Base-by-base conservation (phyloP, 2,113 vertebrate genomes). In the Lagenorhynchus albirostris region DNA sequence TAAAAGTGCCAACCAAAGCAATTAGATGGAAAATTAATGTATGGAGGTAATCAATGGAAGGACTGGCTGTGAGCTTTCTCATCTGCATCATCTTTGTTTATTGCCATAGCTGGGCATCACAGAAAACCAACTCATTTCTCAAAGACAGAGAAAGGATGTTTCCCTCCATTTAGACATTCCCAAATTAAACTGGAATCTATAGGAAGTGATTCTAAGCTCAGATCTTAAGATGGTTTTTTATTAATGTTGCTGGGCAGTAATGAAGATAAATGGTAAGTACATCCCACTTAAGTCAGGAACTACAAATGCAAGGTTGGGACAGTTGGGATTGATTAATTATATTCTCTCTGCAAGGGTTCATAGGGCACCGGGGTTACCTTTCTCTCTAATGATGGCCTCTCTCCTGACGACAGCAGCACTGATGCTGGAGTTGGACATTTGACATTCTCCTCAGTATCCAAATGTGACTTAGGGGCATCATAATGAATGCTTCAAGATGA, bases 161-260 rank as follows among this genome's bases (percentile, higher is more conserved):
- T 94, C 65, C 93, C 80, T 96, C 83, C 62, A 89, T 84, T 86
- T 83, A 94, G 80, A 44, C 50, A 89, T 95, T 94, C n/a, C 50
- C 89, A 89, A 87, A 96, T 98, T 92, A 97, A 93, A 96, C 77
- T 94, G 74, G 65, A 96, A 95, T 63, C 82, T 83, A 87, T 90
- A 87, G 92, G 95, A 97, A 95, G 94, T 62, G 74, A 92, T 95
- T 93, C 89, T 50, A 82, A 31, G 3, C 92, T 97, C 79, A 96
- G 92, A 95, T 87, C 67, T 74, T 97, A 94, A 96, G 62, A 82
- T 97, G 91, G 95, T 95, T 94, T 95, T 95, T 97, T 97, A 96
- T 94, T 96, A 96, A 90, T 95, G 90, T 87, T 96, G 62, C 58
- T 87, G 95, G 68, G 23, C 77, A 92, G 50, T 97, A 94, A 97